These are phyloP conservation scores for Micoletzkya japonica DNA, from an alignment of 2,888 invertebrate genomes.

Conservation along the genomic window DNA sequence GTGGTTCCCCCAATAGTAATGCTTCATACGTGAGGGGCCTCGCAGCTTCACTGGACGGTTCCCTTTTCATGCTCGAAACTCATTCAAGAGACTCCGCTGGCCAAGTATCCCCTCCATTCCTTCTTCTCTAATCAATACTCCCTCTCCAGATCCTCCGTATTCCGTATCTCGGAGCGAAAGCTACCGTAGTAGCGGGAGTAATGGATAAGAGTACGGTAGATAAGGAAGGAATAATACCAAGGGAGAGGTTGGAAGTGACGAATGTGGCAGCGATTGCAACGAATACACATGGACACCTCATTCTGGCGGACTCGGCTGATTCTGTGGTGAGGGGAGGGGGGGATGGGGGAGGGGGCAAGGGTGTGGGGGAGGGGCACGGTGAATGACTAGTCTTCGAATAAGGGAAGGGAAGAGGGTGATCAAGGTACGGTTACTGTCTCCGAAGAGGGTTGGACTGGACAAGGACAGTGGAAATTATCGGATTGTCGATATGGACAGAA, in stretches of 20 bases:
- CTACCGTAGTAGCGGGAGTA: not conserved
- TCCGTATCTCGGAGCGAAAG: not conserved
- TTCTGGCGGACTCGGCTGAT: constrained; percentile 80
- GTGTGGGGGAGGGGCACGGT: not conserved
- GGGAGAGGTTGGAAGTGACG: not conserved
- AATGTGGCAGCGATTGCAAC: constrained; percentile 76
- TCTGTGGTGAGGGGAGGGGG: constrained; percentile 33
- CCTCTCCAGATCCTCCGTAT: not conserved
- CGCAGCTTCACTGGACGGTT: not conserved
- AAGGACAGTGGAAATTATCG: constrained; percentile 76
- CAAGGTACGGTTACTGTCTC: constrained; percentile 64
- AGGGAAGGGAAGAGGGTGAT: not conserved
- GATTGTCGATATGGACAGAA: constrained; percentile 88
- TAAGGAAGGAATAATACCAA: not conserved
- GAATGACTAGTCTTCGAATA: not conserved
- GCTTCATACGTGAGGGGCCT: not conserved
- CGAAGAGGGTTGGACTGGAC: constrained; percentile 14
- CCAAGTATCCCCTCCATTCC: not conserved
- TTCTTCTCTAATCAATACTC: not conserved
- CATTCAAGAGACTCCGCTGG: not conserved
- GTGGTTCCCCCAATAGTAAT: too few relatives aligned
- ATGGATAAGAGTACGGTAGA: too few relatives aligned
- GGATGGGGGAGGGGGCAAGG: not conserved
- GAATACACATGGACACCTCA: constrained; percentile 90
- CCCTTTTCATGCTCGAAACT: not conserved